Conservation (phyloP, 2,113 vertebrate genomes). For the Xiphorhynchus elegans region DNA sequence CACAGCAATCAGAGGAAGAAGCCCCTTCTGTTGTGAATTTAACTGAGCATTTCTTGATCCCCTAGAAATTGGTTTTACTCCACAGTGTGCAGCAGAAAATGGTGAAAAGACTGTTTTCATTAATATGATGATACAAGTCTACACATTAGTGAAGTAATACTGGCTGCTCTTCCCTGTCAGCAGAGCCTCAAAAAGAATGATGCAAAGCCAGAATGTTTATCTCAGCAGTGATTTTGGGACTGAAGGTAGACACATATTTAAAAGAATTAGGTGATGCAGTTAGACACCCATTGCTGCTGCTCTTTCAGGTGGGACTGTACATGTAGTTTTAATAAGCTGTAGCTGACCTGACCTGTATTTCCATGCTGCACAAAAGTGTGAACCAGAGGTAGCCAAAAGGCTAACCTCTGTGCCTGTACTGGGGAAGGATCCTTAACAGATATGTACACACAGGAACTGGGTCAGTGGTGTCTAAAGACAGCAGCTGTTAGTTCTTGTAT, state of each 20-base stretch:
- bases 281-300: not conserved
- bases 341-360: not conserved
- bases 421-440: not conserved
- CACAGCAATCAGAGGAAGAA: not conserved
- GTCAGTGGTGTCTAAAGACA: not conserved
- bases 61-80: not conserved
- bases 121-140: not conserved
- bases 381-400: not conserved
- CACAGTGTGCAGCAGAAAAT: not conserved
- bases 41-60: not conserved
- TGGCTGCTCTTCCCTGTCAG: not conserved
- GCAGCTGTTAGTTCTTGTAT: not conserved
- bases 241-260: not conserved
- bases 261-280: not conserved
- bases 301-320: not conserved
- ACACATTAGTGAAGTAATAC: not conserved
- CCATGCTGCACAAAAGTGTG: not conserved
- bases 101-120: not conserved
- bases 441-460: accelerated
- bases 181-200: not conserved
- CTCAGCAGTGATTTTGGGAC: not conserved
- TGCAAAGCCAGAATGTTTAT: not conserved
- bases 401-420: not conserved
- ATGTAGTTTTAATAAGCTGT: not conserved
- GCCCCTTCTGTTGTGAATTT: not conserved